Base-by-base conservation (phyloP, 1,140 invertebrate genomes). In the Conopomorpha cramerella region DNA sequence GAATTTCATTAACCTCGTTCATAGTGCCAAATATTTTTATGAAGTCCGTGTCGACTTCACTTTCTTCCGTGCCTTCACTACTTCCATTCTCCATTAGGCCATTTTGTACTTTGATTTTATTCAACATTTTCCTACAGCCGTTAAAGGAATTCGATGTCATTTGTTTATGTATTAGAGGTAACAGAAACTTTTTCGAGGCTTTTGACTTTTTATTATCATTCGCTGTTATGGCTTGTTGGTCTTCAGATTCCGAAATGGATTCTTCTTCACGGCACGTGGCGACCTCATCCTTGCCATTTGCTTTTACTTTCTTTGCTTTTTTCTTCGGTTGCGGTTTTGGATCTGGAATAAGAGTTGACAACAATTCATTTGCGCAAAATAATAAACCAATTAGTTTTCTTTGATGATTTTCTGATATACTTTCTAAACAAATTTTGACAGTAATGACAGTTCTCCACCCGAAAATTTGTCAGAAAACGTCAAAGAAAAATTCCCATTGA, bases 11-110 rank as follows among this genome's bases (percentile, higher is more conserved):
- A 11, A 72, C 38, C 13, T 72, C 62, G 26, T 63, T 65, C 0
- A 54, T 58, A 27, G 16, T 63, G 2, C 64, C 64, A 25, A 68
- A 72, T 3, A 72, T 47, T 37, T 68, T 68, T 2, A 58, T 26
- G 28, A 46, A 64, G 8, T 46, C 45, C 11, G 40, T 18, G 16
- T 36, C 19, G 7, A 25, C 8, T 29, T 36, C 4, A 12, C n/a
- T 12, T 14, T 31, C 14, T 13, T 17, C 18, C 8, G 10, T 32
- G 17, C 2, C 34, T 32, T 6, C 8, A 8, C 16, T 19, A 18
- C 8, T 19, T 8, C 8, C 14, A 30, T 26, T n/a, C 14, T 0
- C 36, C 34, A 10, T n/a, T n/a, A 28, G 11, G 6, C 7, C 23
- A 1, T 18, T 39, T n/a, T 45, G 44, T 3, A 41, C 33, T 15